Evolutionary conservation across 2,888 invertebrate species (phyloP).

Genomic region (Megamerina dolium): DNA sequence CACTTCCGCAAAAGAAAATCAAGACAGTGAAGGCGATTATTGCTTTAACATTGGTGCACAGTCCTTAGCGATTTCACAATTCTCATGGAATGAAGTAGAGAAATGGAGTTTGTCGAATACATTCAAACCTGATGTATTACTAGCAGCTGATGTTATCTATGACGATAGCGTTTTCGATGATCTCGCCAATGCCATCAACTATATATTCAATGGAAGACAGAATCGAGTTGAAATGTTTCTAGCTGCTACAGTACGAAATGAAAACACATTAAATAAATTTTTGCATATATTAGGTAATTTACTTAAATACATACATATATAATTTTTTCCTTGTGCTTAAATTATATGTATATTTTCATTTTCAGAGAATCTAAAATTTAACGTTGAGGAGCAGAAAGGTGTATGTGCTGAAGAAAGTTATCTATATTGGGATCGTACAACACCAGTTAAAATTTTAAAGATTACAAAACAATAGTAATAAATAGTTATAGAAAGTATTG

Average conservation of each 20-base stretch:
- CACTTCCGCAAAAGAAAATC: conserved; percentile 1
- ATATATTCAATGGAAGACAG: conserved; percentile 39
- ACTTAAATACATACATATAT: no score
- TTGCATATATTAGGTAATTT: conserved; percentile 53
- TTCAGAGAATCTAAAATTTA: conserved; percentile 17
- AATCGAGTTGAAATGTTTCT: conserved; percentile 49
- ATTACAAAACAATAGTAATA: conserved; percentile 19
- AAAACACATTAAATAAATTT: conserved; percentile 58
- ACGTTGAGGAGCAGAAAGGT: conserved; percentile 13
- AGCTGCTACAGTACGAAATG: conserved; percentile 61
- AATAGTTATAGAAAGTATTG: not conserved
- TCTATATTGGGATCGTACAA: conserved; percentile 30
- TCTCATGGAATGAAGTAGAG: conserved; percentile 53
- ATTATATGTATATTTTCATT: conserved; percentile 1
- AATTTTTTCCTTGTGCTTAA: not conserved
- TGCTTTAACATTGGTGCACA: conserved; percentile 5
- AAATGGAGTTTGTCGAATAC: conserved; percentile 28
- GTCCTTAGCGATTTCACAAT: conserved; percentile 17
- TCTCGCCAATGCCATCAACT: conserved; percentile 49
- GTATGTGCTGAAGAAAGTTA: conserved; percentile 19
- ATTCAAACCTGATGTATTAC: conserved; percentile 49
- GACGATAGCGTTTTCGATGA: conserved; percentile 53
- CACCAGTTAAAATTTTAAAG: conserved; percentile 26
- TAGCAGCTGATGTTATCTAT: conserved; percentile 60
- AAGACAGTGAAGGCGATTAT: not conserved